Evolutionary conservation across 2,797 vertebrate species (phyloP).

Genomic region (Schizopygopsis pylzovi): DNA sequence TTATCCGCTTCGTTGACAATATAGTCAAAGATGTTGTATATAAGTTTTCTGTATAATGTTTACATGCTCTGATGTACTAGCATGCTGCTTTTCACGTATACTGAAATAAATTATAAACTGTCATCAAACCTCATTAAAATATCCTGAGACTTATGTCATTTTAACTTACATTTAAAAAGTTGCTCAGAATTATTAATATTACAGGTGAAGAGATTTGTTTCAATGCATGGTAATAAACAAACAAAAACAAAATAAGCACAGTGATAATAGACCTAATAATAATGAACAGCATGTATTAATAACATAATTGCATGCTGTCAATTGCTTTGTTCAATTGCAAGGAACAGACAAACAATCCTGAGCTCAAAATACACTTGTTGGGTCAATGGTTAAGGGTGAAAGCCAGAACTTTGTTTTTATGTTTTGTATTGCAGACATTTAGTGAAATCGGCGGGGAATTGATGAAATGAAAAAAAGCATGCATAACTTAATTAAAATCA

Average conservation of each 20-base stretch:
- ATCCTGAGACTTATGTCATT: background rate
- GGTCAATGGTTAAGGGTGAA: background rate
- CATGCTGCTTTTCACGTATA: constrained; percentile 90
- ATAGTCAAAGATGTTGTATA: constrained; percentile 81
- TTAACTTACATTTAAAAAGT: background rate
- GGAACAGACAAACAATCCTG: background rate
- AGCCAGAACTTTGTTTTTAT: background rate
- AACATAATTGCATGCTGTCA: background rate
- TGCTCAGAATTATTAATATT: background rate
- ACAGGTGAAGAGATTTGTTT: background rate
- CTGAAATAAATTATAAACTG: constrained; percentile 91
- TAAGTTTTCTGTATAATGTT: constrained; percentile 83
- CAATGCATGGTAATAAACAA: background rate
- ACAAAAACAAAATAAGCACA: background rate
- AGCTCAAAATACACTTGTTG: constrained; percentile 8
- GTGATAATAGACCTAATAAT: background rate
- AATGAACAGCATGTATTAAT: background rate
- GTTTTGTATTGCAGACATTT: background rate
- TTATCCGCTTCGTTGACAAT: constrained; percentile 83
- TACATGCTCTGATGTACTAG: constrained; percentile 88
- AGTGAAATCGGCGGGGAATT: background rate
- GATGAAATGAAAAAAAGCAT: background rate
- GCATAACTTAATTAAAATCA: background rate
- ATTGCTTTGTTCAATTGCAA: background rate
- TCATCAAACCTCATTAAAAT: constrained; percentile 90